Percentiles rank a stretch among this genome's conserved stretches.
Conservation (phyloP, 2,113 vertebrate species). For the Sinosuthora webbiana region DNA sequence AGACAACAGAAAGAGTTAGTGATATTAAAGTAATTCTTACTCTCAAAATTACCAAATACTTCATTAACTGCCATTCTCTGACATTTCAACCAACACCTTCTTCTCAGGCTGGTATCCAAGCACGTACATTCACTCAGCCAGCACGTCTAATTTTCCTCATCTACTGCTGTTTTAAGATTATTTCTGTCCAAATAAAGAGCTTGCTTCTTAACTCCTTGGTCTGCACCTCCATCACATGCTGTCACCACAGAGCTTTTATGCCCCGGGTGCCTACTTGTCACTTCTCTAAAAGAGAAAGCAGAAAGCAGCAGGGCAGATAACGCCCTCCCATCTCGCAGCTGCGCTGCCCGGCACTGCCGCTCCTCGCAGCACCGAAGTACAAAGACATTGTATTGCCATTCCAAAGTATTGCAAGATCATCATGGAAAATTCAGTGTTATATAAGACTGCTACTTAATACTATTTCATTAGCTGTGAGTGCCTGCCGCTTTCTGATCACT, state of each 20-base stretch:
- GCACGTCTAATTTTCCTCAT: not conserved
- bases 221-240: not conserved
- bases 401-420: not conserved
- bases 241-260: not conserved
- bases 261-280: not conserved
- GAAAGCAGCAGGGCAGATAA: rapidly evolving
- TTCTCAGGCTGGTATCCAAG: not conserved
- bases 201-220: not conserved
- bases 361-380: not conserved
- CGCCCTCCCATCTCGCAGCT: not conserved
- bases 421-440: not conserved
- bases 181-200: not conserved
- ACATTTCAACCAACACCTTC: not conserved
- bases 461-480: not conserved
- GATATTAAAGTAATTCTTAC: not conserved
- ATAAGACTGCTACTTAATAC: not conserved
- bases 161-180: not conserved
- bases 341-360: not conserved
- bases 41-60: not conserved
- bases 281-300: not conserved
- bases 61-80: not conserved
- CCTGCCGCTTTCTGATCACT: not conserved
- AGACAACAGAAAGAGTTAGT: not conserved
- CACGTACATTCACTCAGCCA: not conserved
- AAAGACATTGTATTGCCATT: not conserved